Conservation (phyloP, 2,113 vertebrate species). For the Onychostruthus taczanowskii region DNA sequence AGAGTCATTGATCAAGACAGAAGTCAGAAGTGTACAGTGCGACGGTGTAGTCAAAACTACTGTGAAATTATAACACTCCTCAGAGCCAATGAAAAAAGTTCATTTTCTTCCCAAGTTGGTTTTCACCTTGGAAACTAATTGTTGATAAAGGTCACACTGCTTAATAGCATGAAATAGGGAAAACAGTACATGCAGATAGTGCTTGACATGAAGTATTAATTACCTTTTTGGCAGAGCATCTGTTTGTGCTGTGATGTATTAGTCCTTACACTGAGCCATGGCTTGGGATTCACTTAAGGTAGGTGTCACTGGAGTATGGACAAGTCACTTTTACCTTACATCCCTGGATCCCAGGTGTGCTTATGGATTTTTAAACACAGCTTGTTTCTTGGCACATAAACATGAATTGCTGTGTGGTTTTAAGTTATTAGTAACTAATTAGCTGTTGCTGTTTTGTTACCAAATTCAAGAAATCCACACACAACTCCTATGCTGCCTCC, state of each 20-base stretch:
- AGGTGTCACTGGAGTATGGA: neutral
- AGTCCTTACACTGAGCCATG: neutral
- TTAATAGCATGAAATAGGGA: neutral
- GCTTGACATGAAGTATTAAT: constrained; percentile 11
- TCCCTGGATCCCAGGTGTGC: neutral
- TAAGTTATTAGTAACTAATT: constrained; percentile 62
- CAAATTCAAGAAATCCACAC: constrained; percentile 68
- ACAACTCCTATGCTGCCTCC: constrained; percentile 68
- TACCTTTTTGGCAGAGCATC: constrained; percentile 2
- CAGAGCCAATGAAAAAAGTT: neutral
- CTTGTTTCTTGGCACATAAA: constrained; percentile 65
- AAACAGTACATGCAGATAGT: neutral
- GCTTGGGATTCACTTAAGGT: neutral
- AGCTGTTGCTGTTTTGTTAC: constrained; percentile 50
- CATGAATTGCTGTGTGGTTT: constrained; percentile 53
- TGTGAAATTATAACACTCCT: neutral
- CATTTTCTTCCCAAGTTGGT: neutral
- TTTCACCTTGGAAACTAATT: constrained; percentile 41
- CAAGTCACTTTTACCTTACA: neutral
- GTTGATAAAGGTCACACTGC: constrained; percentile 1
- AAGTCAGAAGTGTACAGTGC: neutral
- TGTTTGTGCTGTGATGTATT: neutral
- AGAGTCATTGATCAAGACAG: neutral
- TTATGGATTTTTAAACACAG: constrained; percentile 69
- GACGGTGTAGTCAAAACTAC: neutral